Conservation (phyloP, 1,140 invertebrate genomes). For the Drosophila albomicans region DNA sequence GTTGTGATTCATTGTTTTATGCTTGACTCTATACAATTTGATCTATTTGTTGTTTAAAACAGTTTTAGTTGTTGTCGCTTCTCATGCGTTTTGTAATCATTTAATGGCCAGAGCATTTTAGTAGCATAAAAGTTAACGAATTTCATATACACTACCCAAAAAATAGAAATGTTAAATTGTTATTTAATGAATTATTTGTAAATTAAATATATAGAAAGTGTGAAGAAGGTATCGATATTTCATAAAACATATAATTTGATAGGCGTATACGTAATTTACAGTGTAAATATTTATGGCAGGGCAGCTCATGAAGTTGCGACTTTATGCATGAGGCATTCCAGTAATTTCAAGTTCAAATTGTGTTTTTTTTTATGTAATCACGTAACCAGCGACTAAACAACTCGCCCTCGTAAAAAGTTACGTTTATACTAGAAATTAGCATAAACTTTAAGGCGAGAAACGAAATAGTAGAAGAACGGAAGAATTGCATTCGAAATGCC, state of each 20-base stretch:
- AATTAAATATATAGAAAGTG: no score
- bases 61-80: slow-evolving; percentile 40
- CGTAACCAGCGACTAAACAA: slow-evolving; percentile 58
- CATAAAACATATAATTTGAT: neutral
- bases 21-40: slow-evolving; percentile 51
- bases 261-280: neutral
- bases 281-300: slow-evolving; percentile 4
- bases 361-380: slow-evolving; percentile 75
- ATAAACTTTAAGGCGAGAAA: slow-evolving; percentile 20
- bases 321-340: slow-evolving; percentile 67
- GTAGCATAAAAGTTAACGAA: neutral
- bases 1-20: slow-evolving; percentile 27
- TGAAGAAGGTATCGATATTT: no score
- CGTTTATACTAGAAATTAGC: slow-evolving; percentile 35
- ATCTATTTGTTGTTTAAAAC: slow-evolving; percentile 34
- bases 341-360: slow-evolving; percentile 73
- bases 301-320: slow-evolving; percentile 17
- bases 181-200: no score
- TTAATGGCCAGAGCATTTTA: slow-evolving; percentile 72
- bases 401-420: slow-evolving; percentile 11
- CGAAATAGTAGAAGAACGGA: neutral
- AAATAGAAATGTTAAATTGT: no score
- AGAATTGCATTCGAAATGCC: slow-evolving; percentile 24
- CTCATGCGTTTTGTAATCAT: slow-evolving; percentile 68
- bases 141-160: neutral